phyloP scores from a whole-genome alignment of 2,888 invertebrate genomes.

The Drosophila pseudotalamancana region DNA sequence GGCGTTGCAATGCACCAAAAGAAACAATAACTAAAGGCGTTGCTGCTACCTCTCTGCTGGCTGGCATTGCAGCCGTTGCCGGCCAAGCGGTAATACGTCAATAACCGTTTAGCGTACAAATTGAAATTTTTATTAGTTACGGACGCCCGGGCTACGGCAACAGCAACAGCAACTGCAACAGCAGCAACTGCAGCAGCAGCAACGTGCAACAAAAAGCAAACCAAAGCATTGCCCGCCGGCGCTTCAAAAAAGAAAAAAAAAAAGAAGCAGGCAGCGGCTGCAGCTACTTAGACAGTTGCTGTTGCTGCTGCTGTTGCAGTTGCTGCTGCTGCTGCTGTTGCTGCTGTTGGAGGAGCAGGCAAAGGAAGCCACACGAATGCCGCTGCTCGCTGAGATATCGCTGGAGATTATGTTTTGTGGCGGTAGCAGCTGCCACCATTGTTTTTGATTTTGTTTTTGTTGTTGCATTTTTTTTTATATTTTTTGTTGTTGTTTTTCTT shows the following conservation, averaged over 20 bases:
- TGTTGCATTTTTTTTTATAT: conserved; percentile 18
- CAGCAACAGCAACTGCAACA: conserved; percentile 29
- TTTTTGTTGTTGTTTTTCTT: conserved; percentile 69
- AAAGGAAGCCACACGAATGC: conserved; percentile 77
- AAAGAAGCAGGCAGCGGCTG: conserved; percentile 31
- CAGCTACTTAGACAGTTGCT: conserved; percentile 47
- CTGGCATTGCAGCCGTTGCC: conserved; percentile 35
- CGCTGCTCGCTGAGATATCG: conserved; percentile 72
- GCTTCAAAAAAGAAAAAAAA: conserved; percentile 39
- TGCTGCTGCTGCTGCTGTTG: conserved; percentile 12
- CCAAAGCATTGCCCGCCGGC: conserved; percentile 68
- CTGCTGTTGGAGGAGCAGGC: conserved; percentile 27
- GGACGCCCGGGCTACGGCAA: conserved; percentile 54
- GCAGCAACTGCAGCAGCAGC: conserved; percentile 15
- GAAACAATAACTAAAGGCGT: conserved; percentile 78
- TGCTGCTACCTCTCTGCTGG: conserved; percentile 66
- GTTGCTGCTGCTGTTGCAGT: conserved; percentile 21
- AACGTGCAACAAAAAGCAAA: conserved; percentile 45
- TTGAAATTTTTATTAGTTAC: conserved; percentile 81
- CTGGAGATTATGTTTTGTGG: conserved; percentile 79
- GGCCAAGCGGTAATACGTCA: conserved; percentile 78
- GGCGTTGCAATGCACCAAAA: conserved; percentile 71
- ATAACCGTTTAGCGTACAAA: conserved; percentile 81
- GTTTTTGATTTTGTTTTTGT: conserved; percentile 65
- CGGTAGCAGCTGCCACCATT: conserved; percentile 79